phyloP scores from a whole-genome alignment of 1,140 invertebrate genomes.

The Trichogramma pretiosum region DNA sequence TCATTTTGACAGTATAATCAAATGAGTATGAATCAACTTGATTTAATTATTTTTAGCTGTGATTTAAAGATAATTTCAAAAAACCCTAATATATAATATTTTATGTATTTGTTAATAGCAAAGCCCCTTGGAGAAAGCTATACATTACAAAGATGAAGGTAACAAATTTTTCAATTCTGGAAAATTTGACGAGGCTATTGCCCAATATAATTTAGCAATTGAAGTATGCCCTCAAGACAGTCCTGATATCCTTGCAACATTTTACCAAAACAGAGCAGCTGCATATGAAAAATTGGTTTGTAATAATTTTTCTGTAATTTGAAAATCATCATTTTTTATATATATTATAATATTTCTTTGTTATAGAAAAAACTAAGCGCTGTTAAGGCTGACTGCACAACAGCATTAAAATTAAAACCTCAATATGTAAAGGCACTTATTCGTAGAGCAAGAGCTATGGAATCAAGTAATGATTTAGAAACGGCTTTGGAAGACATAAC shows the following conservation, averaged over 20 bases:
- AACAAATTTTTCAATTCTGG: slow-evolving; percentile 79
- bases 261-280: slow-evolving; percentile 93
- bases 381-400: slow-evolving; percentile 79
- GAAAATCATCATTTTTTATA: neutral
- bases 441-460: slow-evolving; percentile 73
- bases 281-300: slow-evolving; percentile 82
- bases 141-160: slow-evolving; percentile 74
- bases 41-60: too few relatives aligned
- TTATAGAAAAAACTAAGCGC: slow-evolving; percentile 67
- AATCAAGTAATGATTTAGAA: slow-evolving; percentile 67
- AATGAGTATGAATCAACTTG: too few relatives aligned
- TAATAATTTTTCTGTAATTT: slow-evolving; percentile 1
- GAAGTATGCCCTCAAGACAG: slow-evolving; percentile 69
- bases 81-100: neutral
- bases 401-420: slow-evolving; percentile 76
- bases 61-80: neutral
- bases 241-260: slow-evolving; percentile 70
- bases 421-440: slow-evolving; percentile 83
- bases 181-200: slow-evolving; percentile 82
- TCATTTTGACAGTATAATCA: too few relatives aligned
- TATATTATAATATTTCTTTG: neutral
- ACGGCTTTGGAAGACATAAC: slow-evolving; percentile 85
- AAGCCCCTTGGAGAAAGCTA: slow-evolving; percentile 53
- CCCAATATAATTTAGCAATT: slow-evolving; percentile 82
- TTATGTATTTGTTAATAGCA: slow-evolving; percentile 1